Base-by-base conservation (phyloP, 2,888 invertebrate species). In the Plagodis pulveraria region DNA sequence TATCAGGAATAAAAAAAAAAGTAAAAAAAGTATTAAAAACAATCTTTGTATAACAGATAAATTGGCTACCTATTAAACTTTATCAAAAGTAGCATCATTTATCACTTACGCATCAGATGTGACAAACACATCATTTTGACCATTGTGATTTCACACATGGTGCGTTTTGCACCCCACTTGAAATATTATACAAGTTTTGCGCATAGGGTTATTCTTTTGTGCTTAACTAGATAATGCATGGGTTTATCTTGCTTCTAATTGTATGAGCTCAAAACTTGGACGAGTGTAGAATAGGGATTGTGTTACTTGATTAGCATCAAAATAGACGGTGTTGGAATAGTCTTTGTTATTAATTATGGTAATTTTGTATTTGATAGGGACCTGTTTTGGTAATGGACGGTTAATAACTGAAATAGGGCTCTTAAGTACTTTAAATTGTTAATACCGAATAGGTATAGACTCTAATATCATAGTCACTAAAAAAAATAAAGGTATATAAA, bases 161-260 rank as follows among this genome's bases (percentile, higher is more conserved):
- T 86, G 78, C 83, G 69, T 73, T 82, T 79, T 74, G 77, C 78
- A 81, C 89, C 91, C 60, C 76, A 83, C 87, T 85, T 84, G 91
- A 89, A 92, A 92, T 87, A 89, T 89, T 89, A 92, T 87, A 88
- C 88, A 83, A 88, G 86, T 90, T 89, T 86, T 84, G 83, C 83
- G 69, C 69, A 65, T 66, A 78, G 89, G 88, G 87, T 84, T 86
- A 87, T 84, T 82, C 80, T 73, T 84, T 90, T 90, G 90, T 90
- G 61, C 67, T 65, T 86, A 86, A 90, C 87, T 88, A 91, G 92
- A 92, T 91, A 92, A 92, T 91, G 87, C 87, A 89, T 86, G 89
- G 91, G 89, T 86, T 89, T 90, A 89, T 90, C 84, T 80, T 79
- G 73, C 79, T 80, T 78, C 85, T 89, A 90, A 91, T 91, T 89